Base-by-base conservation (phyloP, 35 echinoderm and acorn worm genomes). In the Strongylocentrotus purpuratus region DNA sequence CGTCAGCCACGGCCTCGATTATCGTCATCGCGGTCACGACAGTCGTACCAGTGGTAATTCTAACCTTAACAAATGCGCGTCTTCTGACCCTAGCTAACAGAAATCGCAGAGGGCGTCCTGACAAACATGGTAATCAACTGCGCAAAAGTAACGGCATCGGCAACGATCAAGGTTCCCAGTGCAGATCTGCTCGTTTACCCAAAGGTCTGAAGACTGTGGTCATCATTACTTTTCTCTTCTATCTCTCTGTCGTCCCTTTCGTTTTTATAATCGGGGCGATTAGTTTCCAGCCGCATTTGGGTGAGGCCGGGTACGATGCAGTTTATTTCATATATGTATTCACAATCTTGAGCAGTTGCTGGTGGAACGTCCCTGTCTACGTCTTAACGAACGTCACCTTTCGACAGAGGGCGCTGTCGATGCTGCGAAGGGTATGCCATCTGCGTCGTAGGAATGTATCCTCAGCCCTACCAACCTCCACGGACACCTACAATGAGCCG, bases 301-400 rank as follows among this genome's bases (percentile, higher is more conserved):
- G 15, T 22, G 22, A 78, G 65, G 28, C 65, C n/a, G 25, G 65
- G 28, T 78, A 78, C 20, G 25, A 78, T n/a, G 65, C 28, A 22
- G n/a, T 78, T 1, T n/a, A 31, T 78, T 78, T 78, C 65, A 5
- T 78, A n/a, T 78, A 22, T n/a, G 22, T 78, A n/a, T 78, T 78
- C 25, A n/a, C 22, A 28, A 78, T 78, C 22, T 28, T 78, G 20
- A 78, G 65, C 65, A 78, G 65, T 78, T 78, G 65, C 65, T 78
- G 65, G 65, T 78, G 65, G 65, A 78, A 78, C 65, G 65, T 78
- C 20, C 65, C 65, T 78, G 65, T 78, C 65, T 78, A 78, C 65
- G 28, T 78, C 65, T 78, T 78, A n/a, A 78, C 65, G 7, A n/a
- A 18, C 7, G 22, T 78, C 28, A 28, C 65, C 28, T 78, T 78